Percentiles rank a stretch among this genome's conserved stretches.
phyloP scores from a whole-genome alignment of 2,797 vertebrate genomes.

The Austrolebias charrua region DNA sequence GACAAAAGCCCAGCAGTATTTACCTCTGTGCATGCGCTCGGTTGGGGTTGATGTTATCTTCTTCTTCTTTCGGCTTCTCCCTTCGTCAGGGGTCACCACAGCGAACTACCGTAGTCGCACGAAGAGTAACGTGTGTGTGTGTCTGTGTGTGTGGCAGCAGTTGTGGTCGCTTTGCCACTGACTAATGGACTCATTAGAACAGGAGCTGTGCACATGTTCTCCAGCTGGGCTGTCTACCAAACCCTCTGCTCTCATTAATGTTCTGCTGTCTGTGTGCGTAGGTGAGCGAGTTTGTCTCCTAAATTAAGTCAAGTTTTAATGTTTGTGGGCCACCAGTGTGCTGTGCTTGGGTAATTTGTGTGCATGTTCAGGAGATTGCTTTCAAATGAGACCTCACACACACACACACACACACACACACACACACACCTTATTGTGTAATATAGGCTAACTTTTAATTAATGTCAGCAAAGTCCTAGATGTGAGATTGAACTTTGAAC shows the following conservation, averaged over 20 bases:
- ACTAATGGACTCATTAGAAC: conserved; percentile 68
- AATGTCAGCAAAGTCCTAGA: not conserved
- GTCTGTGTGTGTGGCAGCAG: conserved; percentile 34
- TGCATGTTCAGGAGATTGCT: not conserved
- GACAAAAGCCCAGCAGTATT: conserved; percentile 31
- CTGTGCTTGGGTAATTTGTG: not conserved
- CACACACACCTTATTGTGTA: no score
- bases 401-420: no score
- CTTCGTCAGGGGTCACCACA: no score
- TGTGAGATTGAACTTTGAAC: conserved; percentile 2
- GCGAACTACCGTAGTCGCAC: no score
- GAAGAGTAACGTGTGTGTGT: conserved; percentile 5
- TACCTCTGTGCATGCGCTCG: not conserved
- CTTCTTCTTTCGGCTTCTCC: no score
- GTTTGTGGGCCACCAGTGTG: not conserved
- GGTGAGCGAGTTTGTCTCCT: conserved; percentile 6
- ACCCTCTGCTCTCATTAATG: conserved; percentile 49
- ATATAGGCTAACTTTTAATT: not conserved
- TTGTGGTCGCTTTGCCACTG: conserved; percentile 45
- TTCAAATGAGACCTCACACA: not conserved
- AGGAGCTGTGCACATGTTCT: conserved; percentile 60
- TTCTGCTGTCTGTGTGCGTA: conserved; percentile 10
- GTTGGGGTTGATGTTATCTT: conserved; percentile 22
- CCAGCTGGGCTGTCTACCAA: conserved; percentile 57
- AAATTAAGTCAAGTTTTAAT: conserved; percentile 10